These are phyloP conservation scores for Eremophila alpestris DNA, from an alignment of 2,797 vertebrate genomes.

Conservation along the genomic window DNA sequence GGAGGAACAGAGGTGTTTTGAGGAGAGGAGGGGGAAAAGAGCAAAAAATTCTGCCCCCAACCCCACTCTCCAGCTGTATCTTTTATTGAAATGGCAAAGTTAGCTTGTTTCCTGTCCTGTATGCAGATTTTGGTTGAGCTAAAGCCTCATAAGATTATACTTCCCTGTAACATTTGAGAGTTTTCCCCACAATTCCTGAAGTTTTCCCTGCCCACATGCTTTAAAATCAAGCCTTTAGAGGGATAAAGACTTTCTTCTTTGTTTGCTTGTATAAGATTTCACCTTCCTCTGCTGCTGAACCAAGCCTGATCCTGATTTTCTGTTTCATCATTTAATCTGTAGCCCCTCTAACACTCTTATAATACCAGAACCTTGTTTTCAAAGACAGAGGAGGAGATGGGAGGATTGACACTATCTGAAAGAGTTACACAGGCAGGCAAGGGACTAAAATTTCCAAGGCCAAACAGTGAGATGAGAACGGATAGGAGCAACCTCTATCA, in stretches of 20 bases:
- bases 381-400: not conserved
- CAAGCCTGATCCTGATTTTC: not conserved
- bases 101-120: not conserved
- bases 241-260: not conserved
- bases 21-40: not conserved
- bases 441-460: not conserved
- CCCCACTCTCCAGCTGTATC: not conserved
- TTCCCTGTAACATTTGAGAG: not conserved
- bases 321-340: not conserved
- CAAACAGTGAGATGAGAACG: not conserved
- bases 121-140: not conserved
- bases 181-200: not conserved
- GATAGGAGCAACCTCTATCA: not conserved
- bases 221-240: not conserved
- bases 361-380: not conserved
- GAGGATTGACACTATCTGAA: not conserved
- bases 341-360: not conserved
- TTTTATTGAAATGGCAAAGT: not conserved
- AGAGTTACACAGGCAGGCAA: not conserved
- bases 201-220: not conserved
- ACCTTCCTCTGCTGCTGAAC: not conserved
- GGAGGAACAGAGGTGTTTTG: not conserved
- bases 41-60: rapidly evolving
- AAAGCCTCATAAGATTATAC: not conserved
- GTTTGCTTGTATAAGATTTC: not conserved